These are phyloP conservation scores for Chloropsis hardwickii DNA, from an alignment of 2,113 vertebrate genomes.

Conservation along the genomic window DNA sequence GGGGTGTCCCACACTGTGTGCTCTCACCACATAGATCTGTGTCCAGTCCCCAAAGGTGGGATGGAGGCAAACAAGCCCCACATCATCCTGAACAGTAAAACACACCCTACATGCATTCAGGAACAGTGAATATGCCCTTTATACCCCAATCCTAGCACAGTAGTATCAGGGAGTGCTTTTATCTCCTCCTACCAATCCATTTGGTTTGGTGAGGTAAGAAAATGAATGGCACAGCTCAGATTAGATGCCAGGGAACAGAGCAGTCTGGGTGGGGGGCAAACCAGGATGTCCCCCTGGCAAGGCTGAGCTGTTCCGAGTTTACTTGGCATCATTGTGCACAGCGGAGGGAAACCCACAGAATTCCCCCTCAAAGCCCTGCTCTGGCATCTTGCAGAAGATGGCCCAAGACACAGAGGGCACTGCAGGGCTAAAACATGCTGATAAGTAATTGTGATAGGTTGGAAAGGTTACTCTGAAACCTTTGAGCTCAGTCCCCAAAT, in stretches of 20 bases:
- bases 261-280: neutral
- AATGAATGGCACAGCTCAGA: neutral
- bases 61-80: neutral
- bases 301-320: neutral
- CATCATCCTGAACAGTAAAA: neutral
- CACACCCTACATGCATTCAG: neutral
- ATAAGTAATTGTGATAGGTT: neutral
- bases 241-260: neutral
- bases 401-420: rapidly evolving
- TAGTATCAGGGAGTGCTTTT: neutral
- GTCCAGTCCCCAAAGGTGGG: neutral
- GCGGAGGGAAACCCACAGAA: neutral
- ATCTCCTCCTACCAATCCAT: neutral
- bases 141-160: neutral
- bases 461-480: neutral
- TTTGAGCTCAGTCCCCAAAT: neutral
- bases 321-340: neutral
- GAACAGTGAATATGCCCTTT: neutral
- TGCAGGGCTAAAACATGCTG: neutral
- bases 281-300: neutral
- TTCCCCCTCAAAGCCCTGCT: neutral
- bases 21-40: neutral
- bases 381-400: neutral
- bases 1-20: neutral
- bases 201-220: neutral